Conservation (phyloP, 1,140 invertebrate species). For the Bombus fervidus region DNA sequence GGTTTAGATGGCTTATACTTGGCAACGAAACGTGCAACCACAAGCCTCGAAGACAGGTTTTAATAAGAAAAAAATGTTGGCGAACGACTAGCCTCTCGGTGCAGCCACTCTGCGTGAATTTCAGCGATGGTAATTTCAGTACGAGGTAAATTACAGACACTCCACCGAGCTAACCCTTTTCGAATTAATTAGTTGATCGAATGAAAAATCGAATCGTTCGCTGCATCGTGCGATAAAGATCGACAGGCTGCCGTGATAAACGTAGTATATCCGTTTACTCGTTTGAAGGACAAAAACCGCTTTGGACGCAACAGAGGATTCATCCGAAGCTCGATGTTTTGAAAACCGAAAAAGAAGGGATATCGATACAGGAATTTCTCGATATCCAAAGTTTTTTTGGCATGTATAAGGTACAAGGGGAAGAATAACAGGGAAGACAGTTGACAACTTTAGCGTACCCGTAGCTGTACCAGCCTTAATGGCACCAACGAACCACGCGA, state of each 20-base stretch:
- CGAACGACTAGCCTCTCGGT: background rate
- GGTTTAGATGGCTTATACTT: background rate
- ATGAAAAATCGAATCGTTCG: too few species aligned
- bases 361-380: background rate
- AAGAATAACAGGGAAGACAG: background rate
- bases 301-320: too few species aligned
- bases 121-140: background rate
- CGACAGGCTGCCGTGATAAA: background rate
- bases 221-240: too few species aligned
- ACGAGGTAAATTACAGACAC: background rate
- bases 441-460: background rate
- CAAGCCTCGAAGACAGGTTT: slow-evolving; percentile 10
- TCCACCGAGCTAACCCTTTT: background rate
- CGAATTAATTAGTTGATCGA: too few species aligned
- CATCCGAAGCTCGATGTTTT: too few species aligned
- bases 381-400: background rate
- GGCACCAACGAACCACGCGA: slow-evolving; percentile 2
- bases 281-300: too few species aligned
- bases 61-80: background rate
- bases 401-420: background rate
- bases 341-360: background rate
- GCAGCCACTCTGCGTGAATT: background rate
- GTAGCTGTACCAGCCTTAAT: slow-evolving; percentile 2
- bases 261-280: too few species aligned
- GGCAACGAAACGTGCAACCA: background rate